Evolutionary conservation across 1,140 invertebrate species (phyloP).

Genomic region (Spodoptera frugiperda): DNA sequence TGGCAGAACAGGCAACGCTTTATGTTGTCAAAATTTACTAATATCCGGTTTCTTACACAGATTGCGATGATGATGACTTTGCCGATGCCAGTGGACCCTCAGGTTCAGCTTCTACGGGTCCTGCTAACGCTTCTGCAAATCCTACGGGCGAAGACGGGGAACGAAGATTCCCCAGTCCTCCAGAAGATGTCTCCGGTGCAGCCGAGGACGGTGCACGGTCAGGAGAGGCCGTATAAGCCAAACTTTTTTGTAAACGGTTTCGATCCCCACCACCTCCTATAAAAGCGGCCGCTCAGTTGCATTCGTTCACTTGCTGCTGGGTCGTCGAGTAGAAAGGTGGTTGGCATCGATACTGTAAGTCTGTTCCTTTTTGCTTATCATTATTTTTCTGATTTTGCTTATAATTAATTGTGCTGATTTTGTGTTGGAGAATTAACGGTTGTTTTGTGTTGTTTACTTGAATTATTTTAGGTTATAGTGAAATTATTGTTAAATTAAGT

Average conservation of each 20-base stretch:
- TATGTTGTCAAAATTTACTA: neutral
- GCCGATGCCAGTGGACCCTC: neutral
- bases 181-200: conserved; percentile 1
- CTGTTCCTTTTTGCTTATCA: neutral
- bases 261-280: no score
- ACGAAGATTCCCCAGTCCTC: neutral
- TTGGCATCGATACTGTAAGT: no score
- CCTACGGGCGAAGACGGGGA: neutral
- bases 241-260: no score
- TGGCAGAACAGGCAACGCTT: conserved; percentile 1
- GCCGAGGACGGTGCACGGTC: no score
- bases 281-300: no score
- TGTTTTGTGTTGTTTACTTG: no score
- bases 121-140: neutral
- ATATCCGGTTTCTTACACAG: neutral
- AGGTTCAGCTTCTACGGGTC: neutral
- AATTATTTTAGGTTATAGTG: neutral
- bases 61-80: neutral
- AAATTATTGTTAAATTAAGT: neutral
- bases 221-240: no score
- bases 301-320: no score
- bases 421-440: neutral
- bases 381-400: neutral
- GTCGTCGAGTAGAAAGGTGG: no score
- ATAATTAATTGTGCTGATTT: neutral